Evolutionary conservation across 2,113 vertebrate species (phyloP).

Genomic region (Callospermophilus lateralis): DNA sequence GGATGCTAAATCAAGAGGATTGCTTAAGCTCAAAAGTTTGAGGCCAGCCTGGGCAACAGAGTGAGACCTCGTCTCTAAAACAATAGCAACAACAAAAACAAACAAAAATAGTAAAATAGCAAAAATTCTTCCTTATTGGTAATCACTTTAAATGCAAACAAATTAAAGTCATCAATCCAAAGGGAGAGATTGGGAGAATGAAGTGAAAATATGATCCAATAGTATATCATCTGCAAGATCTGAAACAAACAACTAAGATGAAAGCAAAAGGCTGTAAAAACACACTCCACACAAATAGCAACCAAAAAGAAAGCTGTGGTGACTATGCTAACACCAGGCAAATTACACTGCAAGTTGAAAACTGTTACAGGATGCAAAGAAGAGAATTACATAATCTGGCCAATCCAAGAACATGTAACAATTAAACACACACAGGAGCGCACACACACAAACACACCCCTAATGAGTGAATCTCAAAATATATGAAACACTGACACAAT

Average conservation of each 20-base stretch:
- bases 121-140: neutral
- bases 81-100: neutral
- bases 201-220: neutral
- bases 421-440: neutral
- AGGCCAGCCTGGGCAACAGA: neutral
- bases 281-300: neutral
- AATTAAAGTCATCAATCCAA: neutral
- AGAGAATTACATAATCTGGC: neutral
- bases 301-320: neutral
- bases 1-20: neutral
- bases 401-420: neutral
- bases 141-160: conserved; percentile 29
- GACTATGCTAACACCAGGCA: neutral
- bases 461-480: neutral
- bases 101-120: neutral
- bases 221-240: neutral
- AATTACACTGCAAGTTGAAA: neutral
- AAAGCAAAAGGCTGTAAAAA: neutral
- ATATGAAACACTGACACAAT: neutral
- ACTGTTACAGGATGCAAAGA: neutral
- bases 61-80: neutral
- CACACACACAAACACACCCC: neutral
- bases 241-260: neutral
- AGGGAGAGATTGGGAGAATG: neutral
- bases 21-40: neutral